These are phyloP conservation scores for Parazoanthus atlanticus DNA, from an alignment of 92 coral and sea anemone genomes.

Conservation along the genomic window DNA sequence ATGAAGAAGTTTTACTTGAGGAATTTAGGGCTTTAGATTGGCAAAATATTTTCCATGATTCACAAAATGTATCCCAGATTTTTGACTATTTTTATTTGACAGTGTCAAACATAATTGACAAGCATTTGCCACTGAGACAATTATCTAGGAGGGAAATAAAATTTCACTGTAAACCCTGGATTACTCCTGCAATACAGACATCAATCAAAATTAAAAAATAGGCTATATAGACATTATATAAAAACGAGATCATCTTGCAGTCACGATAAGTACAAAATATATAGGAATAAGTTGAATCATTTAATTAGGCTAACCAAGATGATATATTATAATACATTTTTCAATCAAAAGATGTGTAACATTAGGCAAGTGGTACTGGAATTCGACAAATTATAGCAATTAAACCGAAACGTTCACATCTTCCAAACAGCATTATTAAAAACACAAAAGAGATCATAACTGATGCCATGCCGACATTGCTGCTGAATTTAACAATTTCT, in stretches of 20 bases:
- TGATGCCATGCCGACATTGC: slow-evolving; percentile 15
- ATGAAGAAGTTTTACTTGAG: slow-evolving; percentile 6
- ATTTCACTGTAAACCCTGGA: slow-evolving; percentile 34
- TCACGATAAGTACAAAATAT: slow-evolving; percentile 36
- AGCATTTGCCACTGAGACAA: slow-evolving; percentile 17
- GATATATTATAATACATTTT: slow-evolving; percentile 11
- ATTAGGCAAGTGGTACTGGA: slow-evolving; percentile 5
- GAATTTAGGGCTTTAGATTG: slow-evolving; percentile 35
- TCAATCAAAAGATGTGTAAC: background rate
- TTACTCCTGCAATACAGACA: slow-evolving; percentile 27
- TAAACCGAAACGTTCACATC: background rate
- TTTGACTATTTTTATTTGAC: slow-evolving; percentile 22
- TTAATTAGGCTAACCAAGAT: slow-evolving; percentile 27
- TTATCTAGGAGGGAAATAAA: slow-evolving; percentile 24
- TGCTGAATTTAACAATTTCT: slow-evolving; percentile 17
- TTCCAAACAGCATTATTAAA: slow-evolving; percentile 29
- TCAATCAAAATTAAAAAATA: slow-evolving; percentile 25
- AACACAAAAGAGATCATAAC: slow-evolving; percentile 21
- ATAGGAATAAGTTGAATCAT: slow-evolving; percentile 28
- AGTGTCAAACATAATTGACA: slow-evolving; percentile 13
- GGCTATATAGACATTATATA: slow-evolving; percentile 29
- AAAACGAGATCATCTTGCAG: slow-evolving; percentile 30
- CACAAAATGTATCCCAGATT: slow-evolving; percentile 13
- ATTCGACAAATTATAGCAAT: background rate
- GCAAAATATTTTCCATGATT: slow-evolving; percentile 31